Base-by-base conservation (phyloP, 23 tunicate species). In the Aplidium turbinatum region DNA sequence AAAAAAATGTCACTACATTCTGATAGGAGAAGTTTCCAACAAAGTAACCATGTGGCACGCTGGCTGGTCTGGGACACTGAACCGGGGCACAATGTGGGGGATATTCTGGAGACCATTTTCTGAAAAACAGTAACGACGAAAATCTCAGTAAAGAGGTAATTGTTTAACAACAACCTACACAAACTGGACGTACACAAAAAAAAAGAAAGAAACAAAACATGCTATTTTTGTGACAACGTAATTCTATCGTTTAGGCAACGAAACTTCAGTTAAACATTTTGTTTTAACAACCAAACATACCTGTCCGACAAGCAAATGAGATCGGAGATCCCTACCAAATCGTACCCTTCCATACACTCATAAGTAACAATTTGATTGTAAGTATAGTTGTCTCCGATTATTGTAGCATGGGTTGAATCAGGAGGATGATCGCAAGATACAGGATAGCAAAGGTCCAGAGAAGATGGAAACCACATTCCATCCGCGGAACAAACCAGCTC, bases 381-480 rank as follows among this genome's bases (percentile, higher is more conserved):
- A 24, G 73, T 66, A 48, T 35, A 56, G 16, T 24, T 58, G 1
- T 32, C 19, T 11, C 76, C 76, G n/a, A 18, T 23, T 36, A 64
- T 19, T 35, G 21, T 5, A 33, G 65, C 22, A 32, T 85, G 82
- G 2, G 24, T 34, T 9, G 73, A 29, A 19, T 9, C 6, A 21
- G 70, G 57, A 9, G 89, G 97, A 5, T 31, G 42, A 0, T 83
- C 91, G 38, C 97, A 91, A 57, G 70, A 45, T 24, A 85, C 73
- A 1, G 83, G 91, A 7, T 22, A 36, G 70, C 91, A 85, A 27
- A 55, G 45, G 25, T 77, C 77, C 1, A 63, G 83, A 2, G 4
- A 4, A 9, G 33, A 4, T 7, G 72, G 57, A 29, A 1, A 33
- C 91, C 91, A 85, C 3, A 42, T 18, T 2, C 73, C 78, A 47